phyloP scores from a whole-genome alignment of 2,797 vertebrate genomes.

The Eulemur albifrons region DNA sequence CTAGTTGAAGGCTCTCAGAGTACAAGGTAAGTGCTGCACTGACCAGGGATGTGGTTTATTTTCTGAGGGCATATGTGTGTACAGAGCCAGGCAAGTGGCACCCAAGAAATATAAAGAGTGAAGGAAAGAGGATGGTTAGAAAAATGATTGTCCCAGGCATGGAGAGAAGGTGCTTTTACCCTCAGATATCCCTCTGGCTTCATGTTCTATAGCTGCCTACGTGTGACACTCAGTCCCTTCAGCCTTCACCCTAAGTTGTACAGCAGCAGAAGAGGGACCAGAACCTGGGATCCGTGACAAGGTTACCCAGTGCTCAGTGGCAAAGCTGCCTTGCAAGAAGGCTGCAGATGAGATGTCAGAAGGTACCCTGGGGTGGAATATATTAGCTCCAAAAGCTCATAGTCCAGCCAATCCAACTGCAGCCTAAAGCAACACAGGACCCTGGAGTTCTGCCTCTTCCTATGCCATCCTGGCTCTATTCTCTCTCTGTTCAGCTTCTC shows the following conservation, averaged over 20 bases:
- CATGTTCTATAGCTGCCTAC: background rate
- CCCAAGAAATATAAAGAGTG: background rate
- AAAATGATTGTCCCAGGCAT: background rate
- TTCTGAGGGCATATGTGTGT: background rate
- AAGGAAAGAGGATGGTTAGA: background rate
- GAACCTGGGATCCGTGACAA: background rate
- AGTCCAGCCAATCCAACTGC: conserved; percentile 32
- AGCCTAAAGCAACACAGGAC: conserved; percentile 56
- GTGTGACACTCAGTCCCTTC: background rate
- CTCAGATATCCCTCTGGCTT: background rate
- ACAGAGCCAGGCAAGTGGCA: background rate
- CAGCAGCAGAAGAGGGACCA: conserved; percentile 1
- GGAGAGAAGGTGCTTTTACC: background rate
- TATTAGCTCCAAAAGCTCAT: conserved; percentile 38
- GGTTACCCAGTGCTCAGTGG: conserved; percentile 50
- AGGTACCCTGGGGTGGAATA: conserved; percentile 9
- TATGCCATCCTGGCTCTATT: background rate
- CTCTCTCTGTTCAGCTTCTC: background rate
- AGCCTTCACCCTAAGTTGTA: conserved; percentile 2
- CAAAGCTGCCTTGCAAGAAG: conserved; percentile 60
- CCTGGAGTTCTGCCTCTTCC: background rate
- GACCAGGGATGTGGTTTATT: background rate
- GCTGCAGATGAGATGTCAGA: background rate
- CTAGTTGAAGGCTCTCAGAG: background rate
- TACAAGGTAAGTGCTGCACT: background rate